A percentile compares a stretch with the other conserved stretches of the same genome.
phyloP scores from a whole-genome alignment of 1,140 invertebrate species.

The Potamilus streckersoni region DNA sequence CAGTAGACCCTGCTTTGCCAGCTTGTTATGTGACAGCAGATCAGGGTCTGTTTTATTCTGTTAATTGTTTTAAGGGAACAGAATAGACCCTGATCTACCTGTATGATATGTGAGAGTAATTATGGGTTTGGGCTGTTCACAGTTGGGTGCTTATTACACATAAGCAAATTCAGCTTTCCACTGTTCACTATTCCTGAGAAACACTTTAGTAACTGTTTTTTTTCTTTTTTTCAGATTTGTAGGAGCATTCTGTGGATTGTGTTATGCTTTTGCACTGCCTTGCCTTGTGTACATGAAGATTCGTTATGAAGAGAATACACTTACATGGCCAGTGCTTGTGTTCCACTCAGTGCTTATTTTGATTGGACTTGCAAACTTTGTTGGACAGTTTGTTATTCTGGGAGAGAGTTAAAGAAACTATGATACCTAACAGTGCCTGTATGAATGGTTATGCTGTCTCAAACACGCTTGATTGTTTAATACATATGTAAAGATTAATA shows the following conservation, averaged over 20 bases:
- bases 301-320: slow-evolving; percentile 73
- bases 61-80: background rate
- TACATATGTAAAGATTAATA: too few species aligned
- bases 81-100: background rate
- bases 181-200: background rate
- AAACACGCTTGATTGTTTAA: too few species aligned
- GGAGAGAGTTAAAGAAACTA: background rate
- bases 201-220: slow-evolving; percentile 7
- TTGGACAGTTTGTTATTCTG: slow-evolving; percentile 80
- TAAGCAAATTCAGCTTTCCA: background rate
- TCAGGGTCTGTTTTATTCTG: too few species aligned
- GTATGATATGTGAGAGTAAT: background rate
- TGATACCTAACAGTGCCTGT: too few species aligned
- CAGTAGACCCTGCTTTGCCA: too few species aligned
- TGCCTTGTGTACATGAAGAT: slow-evolving; percentile 80
- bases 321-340: slow-evolving; percentile 71
- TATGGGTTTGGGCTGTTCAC: background rate
- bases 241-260: slow-evolving; percentile 87
- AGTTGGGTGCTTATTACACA: background rate
- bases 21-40: too few species aligned
- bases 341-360: slow-evolving; percentile 76
- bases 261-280: slow-evolving; percentile 88
- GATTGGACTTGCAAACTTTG: slow-evolving; percentile 79
- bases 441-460: too few species aligned
- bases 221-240: slow-evolving; percentile 79